phyloP scores from a whole-genome alignment of 2,797 vertebrate species.

The Acrossocheilus fasciatus region DNA sequence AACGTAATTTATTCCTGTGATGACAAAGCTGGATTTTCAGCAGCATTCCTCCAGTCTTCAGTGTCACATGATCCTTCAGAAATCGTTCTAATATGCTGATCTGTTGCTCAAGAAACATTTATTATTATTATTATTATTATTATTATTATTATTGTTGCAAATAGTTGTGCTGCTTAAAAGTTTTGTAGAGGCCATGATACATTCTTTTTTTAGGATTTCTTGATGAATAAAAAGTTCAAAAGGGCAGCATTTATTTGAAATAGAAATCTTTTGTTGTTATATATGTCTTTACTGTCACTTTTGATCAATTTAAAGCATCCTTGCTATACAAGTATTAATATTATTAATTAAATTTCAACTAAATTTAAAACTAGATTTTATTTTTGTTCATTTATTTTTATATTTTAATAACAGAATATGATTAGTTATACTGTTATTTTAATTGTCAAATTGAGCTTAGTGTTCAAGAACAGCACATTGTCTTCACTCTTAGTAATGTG shows the following conservation, averaged over 20 bases:
- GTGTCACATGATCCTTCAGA: background rate
- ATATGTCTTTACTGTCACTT: background rate
- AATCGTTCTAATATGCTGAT: background rate
- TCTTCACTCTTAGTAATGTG: background rate
- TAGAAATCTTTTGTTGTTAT: background rate
- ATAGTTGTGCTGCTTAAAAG: background rate
- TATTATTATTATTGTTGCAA: background rate
- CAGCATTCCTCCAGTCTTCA: background rate
- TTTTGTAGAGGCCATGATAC: background rate
- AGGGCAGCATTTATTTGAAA: background rate
- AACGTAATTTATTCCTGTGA: background rate
- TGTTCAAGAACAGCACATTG: background rate
- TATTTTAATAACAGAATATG: background rate
- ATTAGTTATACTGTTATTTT: background rate
- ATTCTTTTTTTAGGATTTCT: background rate
- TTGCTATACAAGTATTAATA: background rate
- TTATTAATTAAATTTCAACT: background rate
- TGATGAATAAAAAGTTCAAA: background rate
- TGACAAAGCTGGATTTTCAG: background rate
- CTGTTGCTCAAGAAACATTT: background rate
- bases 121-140: background rate
- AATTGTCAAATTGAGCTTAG: background rate
- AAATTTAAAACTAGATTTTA: background rate
- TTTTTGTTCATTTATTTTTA: background rate
- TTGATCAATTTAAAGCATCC: background rate